Evolutionary conservation across 2,113 vertebrate genomes (phyloP).

Genomic region (Limnothrissa miodon): DNA sequence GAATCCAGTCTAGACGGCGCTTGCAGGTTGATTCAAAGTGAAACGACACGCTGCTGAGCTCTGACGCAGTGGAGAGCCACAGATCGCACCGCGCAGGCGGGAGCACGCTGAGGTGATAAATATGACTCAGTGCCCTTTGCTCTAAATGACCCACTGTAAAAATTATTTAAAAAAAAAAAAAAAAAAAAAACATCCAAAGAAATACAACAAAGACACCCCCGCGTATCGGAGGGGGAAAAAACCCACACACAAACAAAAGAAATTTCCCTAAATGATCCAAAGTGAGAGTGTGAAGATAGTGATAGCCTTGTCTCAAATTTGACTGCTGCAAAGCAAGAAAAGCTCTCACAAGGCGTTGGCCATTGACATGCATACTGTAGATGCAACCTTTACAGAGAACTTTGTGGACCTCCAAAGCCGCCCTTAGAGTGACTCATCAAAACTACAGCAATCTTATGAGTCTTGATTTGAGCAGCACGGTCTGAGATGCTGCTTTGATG

Average conservation of each 20-base stretch:
- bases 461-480: too few relatives aligned
- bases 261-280: neutral
- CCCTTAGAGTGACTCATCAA: neutral
- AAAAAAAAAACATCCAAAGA: constrained; percentile 40
- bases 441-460: neutral
- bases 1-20: constrained; percentile 43
- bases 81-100: constrained; percentile 29
- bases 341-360: neutral
- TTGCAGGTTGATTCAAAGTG: constrained; percentile 32
- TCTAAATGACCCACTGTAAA: constrained; percentile 43
- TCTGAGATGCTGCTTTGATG: neutral
- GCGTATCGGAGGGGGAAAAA: neutral
- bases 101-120: constrained; percentile 25
- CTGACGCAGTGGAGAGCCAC: constrained; percentile 49
- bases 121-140: constrained; percentile 59
- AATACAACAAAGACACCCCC: constrained; percentile 18
- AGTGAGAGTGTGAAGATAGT: neutral
- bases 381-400: neutral
- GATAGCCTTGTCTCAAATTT: neutral
- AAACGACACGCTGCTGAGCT: constrained; percentile 38
- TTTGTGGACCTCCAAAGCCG: neutral
- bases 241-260: constrained; percentile 3
- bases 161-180: neutral
- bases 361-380: neutral
- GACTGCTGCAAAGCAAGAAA: neutral